A percentile compares a stretch with the other conserved stretches of the same genome.
Evolutionary conservation across 2,113 vertebrate species (phyloP).

Genomic region (Tetrax tetrax): DNA sequence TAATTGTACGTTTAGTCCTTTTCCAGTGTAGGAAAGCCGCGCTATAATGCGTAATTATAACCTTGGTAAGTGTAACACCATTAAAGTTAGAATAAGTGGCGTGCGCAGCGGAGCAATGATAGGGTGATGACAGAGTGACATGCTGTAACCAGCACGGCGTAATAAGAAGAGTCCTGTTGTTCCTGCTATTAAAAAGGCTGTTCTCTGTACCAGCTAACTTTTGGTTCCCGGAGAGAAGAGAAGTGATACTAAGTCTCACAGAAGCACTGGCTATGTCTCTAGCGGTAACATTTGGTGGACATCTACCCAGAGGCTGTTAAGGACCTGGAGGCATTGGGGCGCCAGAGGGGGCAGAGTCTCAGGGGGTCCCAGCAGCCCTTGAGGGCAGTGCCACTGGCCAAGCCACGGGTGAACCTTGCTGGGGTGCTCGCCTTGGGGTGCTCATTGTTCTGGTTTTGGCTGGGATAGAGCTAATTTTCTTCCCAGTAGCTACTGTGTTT

Average conservation of each 20-base stretch:
- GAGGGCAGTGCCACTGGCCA: neutral
- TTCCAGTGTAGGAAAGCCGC: neutral
- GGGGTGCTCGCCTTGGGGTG: fast-evolving
- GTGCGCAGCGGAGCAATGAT: neutral
- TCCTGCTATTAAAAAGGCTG: constrained; percentile 16
- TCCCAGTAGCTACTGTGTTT: no score
- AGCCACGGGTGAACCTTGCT: neutral
- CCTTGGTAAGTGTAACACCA: constrained; percentile 40
- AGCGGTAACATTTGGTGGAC: fast-evolving
- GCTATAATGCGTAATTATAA: constrained; percentile 61
- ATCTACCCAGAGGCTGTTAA: neutral
- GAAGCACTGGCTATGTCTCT: neutral
- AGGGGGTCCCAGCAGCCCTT: neutral
- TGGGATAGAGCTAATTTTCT: no score
- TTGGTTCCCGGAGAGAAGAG: neutral
- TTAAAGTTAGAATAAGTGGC: constrained; percentile 30
- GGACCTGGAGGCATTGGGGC: fast-evolving
- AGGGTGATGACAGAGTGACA: constrained; percentile 63
- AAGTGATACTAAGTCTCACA: neutral
- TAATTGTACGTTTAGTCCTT: constrained; percentile 37
- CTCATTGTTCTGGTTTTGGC: neutral
- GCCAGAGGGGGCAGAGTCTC: neutral
- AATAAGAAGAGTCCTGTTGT: constrained; percentile 35
- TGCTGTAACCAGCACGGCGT: constrained; percentile 30
- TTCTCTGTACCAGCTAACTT: neutral